A percentile compares a stretch with the other conserved stretches of the same genome.
Evolutionary conservation across 2,888 invertebrate species (phyloP).

Genomic region (Zygaena filipendulae): DNA sequence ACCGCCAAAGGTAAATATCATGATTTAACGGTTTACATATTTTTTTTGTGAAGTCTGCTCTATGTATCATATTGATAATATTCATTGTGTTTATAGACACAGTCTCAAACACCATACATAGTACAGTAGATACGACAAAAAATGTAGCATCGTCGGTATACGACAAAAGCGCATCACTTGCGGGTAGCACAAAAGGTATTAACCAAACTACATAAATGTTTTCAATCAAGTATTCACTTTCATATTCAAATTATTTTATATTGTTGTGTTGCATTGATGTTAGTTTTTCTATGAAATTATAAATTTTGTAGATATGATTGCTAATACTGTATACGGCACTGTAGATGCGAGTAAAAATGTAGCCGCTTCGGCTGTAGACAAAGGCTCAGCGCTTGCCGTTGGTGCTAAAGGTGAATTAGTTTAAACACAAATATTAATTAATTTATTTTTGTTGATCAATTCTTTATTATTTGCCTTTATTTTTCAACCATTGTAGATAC

Average conservation of each 20-base stretch:
- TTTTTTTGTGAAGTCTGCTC: too few species aligned
- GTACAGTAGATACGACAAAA: conserved; percentile 23
- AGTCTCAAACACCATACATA: conserved; percentile 16
- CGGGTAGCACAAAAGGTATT: conserved; percentile 38
- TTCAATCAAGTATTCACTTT: too few species aligned
- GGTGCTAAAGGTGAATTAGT: conserved; percentile 21
- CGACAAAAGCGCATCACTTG: conserved; percentile 21
- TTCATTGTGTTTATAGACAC: conserved; percentile 9
- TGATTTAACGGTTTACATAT: too few species aligned
- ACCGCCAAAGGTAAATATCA: conserved; percentile 30
- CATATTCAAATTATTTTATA: too few species aligned
- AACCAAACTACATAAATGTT: conserved; percentile 4
- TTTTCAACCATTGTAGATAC: conserved; percentile 19
- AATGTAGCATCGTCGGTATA: conserved; percentile 22
- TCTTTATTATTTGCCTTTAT: conserved; percentile 14
- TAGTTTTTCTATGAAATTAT: not conserved
- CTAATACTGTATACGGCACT: conserved; percentile 38
- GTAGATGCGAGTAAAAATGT: conserved; percentile 52
- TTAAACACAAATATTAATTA: conserved; percentile 2
- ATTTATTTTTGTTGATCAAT: conserved; percentile 2
- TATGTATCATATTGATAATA: too few species aligned
- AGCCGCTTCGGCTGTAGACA: conserved; percentile 49
- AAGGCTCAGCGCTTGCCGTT: conserved; percentile 33
- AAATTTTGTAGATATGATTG: conserved; percentile 23
- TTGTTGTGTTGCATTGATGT: too few species aligned